phyloP scores from a whole-genome alignment of 64 coral and sea anemone genomes.

The Porites australiensis region DNA sequence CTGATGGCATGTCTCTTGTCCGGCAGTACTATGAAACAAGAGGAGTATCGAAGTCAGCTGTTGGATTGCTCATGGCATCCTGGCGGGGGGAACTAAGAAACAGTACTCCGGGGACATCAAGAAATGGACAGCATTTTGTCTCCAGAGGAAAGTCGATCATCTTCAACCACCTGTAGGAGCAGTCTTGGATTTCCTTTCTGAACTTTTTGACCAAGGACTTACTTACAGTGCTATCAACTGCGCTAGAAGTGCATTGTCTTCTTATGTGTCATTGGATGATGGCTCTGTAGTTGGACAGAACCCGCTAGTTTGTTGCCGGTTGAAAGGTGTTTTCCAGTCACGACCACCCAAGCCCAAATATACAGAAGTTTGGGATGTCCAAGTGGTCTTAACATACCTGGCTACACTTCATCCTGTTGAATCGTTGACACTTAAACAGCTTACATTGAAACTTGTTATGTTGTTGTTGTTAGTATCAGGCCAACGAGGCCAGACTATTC shows the following conservation, averaged over 20 bases:
- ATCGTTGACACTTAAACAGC: slow-evolving; percentile 20
- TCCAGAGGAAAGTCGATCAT: slow-evolving; percentile 54
- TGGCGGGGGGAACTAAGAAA: slow-evolving; percentile 54
- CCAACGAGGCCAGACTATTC: background rate
- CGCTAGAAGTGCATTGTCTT: slow-evolving; percentile 19
- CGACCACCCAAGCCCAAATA: slow-evolving; percentile 17
- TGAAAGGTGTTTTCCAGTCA: slow-evolving; percentile 48
- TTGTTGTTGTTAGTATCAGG: slow-evolving; percentile 7
- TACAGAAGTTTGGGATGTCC: slow-evolving; percentile 58
- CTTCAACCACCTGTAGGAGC: slow-evolving; percentile 9
- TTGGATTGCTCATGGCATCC: slow-evolving; percentile 61
- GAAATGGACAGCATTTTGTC: slow-evolving; percentile 70
- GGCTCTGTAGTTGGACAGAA: slow-evolving; percentile 34
- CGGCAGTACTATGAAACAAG: slow-evolving; percentile 35
- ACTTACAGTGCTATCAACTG: slow-evolving; percentile 36
- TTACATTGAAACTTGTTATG: slow-evolving; percentile 46
- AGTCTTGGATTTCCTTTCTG: slow-evolving; percentile 30
- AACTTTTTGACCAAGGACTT: slow-evolving; percentile 38
- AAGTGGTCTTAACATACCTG: slow-evolving; percentile 41
- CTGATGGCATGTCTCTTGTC: slow-evolving; percentile 66
- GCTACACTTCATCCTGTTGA: slow-evolving; percentile 41
- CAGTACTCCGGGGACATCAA: slow-evolving; percentile 56
- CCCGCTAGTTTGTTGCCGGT: slow-evolving; percentile 15
- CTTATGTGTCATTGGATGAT: slow-evolving; percentile 46
- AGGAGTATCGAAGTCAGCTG: slow-evolving; percentile 34